Evolutionary conservation across 2,888 invertebrate species (phyloP), one percentile per base, ranked within the genome.

Genomic region (Ochropleura plecta): DNA sequence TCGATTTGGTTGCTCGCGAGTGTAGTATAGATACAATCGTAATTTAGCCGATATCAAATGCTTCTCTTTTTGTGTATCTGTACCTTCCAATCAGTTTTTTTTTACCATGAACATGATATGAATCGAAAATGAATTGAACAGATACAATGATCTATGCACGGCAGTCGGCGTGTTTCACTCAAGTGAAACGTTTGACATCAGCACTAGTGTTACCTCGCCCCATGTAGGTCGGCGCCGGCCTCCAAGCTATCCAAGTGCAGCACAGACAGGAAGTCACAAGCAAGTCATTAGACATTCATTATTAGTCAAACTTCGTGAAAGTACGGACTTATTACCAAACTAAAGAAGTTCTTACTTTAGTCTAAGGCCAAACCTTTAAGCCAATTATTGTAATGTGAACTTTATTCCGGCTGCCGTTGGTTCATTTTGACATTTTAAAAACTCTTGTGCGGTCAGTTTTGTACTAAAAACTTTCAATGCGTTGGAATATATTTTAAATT

Each of bases 201-300:
- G n/a, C n/a, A 0, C 0, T 6, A 7, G 44, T 4, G 46, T 18
- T 49, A 80, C 80, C 82, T 81, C 80, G 44, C 0, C 3, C 68
- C 46, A 48, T 0, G 68, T 69, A 65, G 42, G 55, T 14, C 62
- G 64, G 72, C 48, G 82, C 40, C 9, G 62, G 51, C 44, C 73
- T 42, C 80, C 80, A 76, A 7, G 71, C 80, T 80, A 0, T 4
- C 68, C 48, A 40, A 1, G 14, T 3, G 70, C 70, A 18, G 82
- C 82, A 76, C 44, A 55, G 65, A 60, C 30, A 67, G 12, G 10
- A 55, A 51, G 30, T 10, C 30, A 57, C 44, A 72, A 42, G 20
- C n/a, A 9, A 64, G 8, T 20, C 14, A 40, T 30, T 1, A 69
- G 9, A 18, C 49, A 30, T 10, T 14, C 20, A 53, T 40, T 10